Conservation (phyloP, 1,140 invertebrate species). For the Ceratosolen solmsi region DNA sequence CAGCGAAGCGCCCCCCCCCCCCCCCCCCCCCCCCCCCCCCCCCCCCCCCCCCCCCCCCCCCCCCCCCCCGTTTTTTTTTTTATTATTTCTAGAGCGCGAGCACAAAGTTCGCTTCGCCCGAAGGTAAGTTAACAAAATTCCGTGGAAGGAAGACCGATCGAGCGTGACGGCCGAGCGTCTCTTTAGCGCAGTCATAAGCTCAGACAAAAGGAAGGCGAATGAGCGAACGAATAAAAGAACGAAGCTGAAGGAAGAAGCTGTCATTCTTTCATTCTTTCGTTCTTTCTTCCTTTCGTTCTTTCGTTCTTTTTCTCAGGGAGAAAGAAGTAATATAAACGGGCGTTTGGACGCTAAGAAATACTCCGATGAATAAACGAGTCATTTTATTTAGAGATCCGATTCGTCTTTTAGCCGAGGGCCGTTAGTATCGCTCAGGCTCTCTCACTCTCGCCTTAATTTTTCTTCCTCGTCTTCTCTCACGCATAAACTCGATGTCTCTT, state of each 20-base stretch:
- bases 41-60: background rate
- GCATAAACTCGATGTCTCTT: too few relatives aligned
- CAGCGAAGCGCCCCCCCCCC: too few relatives aligned
- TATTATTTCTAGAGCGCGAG: conserved; percentile 32
- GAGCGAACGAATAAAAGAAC: conserved; percentile 33
- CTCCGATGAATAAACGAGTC: conserved; percentile 73
- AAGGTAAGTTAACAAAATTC: conserved; percentile 59
- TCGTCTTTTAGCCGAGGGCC: conserved; percentile 67
- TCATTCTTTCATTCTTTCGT: conserved; percentile 7
- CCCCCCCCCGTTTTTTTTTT: background rate
- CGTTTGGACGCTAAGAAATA: conserved; percentile 70
- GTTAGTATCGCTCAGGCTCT: conserved; percentile 55
- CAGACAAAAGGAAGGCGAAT: conserved; percentile 51
- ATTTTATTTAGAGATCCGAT: conserved; percentile 73
- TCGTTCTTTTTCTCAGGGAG: too few relatives aligned
- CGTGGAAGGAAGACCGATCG: conserved; percentile 57
- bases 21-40: background rate
- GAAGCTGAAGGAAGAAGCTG: conserved; percentile 38
- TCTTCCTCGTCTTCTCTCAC: background rate
- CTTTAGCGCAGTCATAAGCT: conserved; percentile 8
- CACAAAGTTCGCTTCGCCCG: conserved; percentile 55
- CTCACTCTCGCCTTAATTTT: background rate
- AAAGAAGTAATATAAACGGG: conserved; percentile 58
- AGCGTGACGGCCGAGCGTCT: conserved; percentile 49
- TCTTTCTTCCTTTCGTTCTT: conserved; percentile 3